phyloP scores from a whole-genome alignment of 2,113 vertebrate species.

The Nerophis lumbriciformis region DNA sequence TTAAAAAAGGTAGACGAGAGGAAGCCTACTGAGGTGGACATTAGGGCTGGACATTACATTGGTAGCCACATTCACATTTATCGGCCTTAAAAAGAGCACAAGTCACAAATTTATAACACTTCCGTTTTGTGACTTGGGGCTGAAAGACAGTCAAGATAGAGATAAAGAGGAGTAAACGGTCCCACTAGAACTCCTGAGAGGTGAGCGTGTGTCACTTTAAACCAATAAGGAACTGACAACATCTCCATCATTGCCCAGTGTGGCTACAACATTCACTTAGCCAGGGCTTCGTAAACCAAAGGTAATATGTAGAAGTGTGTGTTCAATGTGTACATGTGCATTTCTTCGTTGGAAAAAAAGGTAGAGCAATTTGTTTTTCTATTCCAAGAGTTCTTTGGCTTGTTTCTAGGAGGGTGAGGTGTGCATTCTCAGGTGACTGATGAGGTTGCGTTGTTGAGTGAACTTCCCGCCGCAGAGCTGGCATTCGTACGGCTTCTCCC shows the following conservation, averaged over 20 bases:
- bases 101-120: slow-evolving; percentile 47
- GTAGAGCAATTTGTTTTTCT: slow-evolving; percentile 46
- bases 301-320: slow-evolving; percentile 41
- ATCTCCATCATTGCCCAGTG: slow-evolving; percentile 39
- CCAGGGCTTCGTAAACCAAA: slow-evolving; percentile 49
- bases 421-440: slow-evolving; percentile 99
- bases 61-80: slow-evolving; percentile 68
- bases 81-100: slow-evolving; percentile 44
- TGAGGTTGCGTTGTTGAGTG: slow-evolving; percentile 98
- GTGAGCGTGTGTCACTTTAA: slow-evolving; percentile 44
- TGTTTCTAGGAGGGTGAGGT: slow-evolving; percentile 88
- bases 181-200: slow-evolving; percentile 61
- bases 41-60: slow-evolving; percentile 44
- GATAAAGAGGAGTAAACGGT: slow-evolving; percentile 40
- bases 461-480: slow-evolving; percentile 98
- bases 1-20: slow-evolving; percentile 27
- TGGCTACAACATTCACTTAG: slow-evolving; percentile 53
- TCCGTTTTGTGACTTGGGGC: slow-evolving; percentile 58
- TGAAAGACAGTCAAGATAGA: slow-evolving; percentile 15
- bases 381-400: slow-evolving; percentile 86
- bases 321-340: slow-evolving; percentile 52
- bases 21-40: slow-evolving; percentile 39
- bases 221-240: slow-evolving; percentile 37
- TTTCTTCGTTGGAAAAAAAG: slow-evolving; percentile 61
- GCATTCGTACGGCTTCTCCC: slow-evolving; percentile 99